These are phyloP conservation scores for Phyllotreta cruciferae DNA, from an alignment of 2,888 invertebrate genomes.

Conservation along the genomic window DNA sequence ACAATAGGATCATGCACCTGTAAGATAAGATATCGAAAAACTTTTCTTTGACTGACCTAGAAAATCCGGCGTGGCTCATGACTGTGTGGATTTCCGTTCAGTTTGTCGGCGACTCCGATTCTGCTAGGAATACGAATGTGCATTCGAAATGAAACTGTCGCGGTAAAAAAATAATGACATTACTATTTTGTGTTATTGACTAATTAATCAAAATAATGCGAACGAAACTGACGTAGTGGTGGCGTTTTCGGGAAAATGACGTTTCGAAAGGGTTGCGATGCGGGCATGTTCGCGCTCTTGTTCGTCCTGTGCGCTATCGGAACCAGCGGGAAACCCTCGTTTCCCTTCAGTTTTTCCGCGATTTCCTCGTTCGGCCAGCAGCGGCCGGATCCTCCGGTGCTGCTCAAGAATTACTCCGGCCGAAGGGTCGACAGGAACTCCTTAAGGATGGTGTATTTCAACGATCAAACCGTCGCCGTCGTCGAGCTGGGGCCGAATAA, in stretches of 20 bases:
- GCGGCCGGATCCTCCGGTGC: slow-evolving; percentile 27
- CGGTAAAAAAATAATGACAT: slow-evolving; percentile 24
- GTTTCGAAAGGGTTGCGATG: slow-evolving; percentile 40
- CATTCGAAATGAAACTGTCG: slow-evolving; percentile 10
- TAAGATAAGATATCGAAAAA: slow-evolving; percentile 11
- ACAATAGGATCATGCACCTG: slow-evolving; percentile 3
- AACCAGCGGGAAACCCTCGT: slow-evolving; percentile 52
- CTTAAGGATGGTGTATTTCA: slow-evolving; percentile 76
- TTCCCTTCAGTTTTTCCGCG: slow-evolving; percentile 51
- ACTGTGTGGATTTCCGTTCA: slow-evolving; percentile 34
- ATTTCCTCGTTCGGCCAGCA: slow-evolving; percentile 47
- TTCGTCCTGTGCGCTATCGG: slow-evolving; percentile 48
- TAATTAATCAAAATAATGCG: slow-evolving; percentile 13
- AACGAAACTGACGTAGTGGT: slow-evolving; percentile 20
- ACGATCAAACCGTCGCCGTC: slow-evolving; percentile 84
- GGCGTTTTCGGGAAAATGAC: slow-evolving; percentile 31
- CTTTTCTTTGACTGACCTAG: slow-evolving; percentile 41
- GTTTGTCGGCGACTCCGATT: slow-evolving; percentile 19
- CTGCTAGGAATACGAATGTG: slow-evolving; percentile 1
- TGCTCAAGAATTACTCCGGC: slow-evolving; percentile 70
- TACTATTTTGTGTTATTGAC: not conserved
- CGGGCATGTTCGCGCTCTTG: slow-evolving; percentile 46
- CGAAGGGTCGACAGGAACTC: slow-evolving; percentile 71
- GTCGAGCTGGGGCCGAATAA: slow-evolving; percentile 78
- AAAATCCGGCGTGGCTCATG: slow-evolving; percentile 37